phyloP scores from a whole-genome alignment of 2,797 vertebrate genomes.

The Microtus agrestis region DNA sequence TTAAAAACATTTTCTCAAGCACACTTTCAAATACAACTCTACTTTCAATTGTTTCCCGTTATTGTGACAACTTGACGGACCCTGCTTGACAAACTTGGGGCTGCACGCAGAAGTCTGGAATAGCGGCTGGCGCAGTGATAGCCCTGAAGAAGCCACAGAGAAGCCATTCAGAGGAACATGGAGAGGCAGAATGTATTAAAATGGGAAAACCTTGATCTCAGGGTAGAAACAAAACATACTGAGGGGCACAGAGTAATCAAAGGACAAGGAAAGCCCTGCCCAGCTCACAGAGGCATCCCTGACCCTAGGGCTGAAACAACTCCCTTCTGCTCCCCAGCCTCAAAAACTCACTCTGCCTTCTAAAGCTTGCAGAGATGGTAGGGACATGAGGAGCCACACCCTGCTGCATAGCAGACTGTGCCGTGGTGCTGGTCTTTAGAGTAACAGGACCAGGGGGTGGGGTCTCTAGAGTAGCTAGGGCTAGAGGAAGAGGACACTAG shows the following conservation, averaged over 20 bases:
- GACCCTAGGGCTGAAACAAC: background rate
- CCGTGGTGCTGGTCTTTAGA: background rate
- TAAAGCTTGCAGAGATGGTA: background rate
- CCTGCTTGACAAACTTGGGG: background rate
- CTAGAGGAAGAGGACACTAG: too few relatives aligned
- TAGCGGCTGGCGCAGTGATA: rapidly evolving
- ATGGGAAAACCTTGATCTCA: rapidly evolving
- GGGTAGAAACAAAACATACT: background rate
- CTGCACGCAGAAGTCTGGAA: background rate
- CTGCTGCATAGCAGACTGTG: background rate
- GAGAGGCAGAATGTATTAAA: rapidly evolving
- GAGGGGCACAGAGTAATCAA: background rate
- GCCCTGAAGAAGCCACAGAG: rapidly evolving
- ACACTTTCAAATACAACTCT: background rate
- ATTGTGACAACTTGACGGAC: rapidly evolving
- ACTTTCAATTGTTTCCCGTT: background rate
- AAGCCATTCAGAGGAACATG: rapidly evolving
- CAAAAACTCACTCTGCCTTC: background rate
- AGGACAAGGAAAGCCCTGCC: rapidly evolving
- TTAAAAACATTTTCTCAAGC: background rate
- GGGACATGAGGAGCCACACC: background rate
- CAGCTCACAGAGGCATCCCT: rapidly evolving
- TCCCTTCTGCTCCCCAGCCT: background rate
- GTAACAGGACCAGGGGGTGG: rapidly evolving
- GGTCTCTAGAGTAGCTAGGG: background rate